These are phyloP conservation scores for Heliocidaris tuberculata DNA, from an alignment of 35 echinoderm and acorn worm genomes.

Conservation along the genomic window DNA sequence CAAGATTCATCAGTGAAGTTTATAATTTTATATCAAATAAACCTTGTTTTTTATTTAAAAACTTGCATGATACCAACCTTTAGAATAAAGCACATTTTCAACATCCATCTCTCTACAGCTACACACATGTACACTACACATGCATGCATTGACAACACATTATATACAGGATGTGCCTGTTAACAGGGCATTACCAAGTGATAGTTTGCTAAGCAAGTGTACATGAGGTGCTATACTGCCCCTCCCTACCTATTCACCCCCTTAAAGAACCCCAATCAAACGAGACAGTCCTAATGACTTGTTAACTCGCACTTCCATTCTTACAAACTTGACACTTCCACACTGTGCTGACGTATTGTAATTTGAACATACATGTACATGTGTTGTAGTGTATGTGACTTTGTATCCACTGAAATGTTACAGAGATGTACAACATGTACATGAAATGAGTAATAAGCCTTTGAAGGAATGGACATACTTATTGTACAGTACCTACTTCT, in stretches of 20 bases:
- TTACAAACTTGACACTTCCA: conserved; percentile 11
- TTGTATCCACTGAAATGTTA: not conserved
- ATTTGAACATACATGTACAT: not conserved
- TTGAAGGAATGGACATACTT: not conserved
- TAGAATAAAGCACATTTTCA: no score
- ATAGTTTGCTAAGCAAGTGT: not conserved
- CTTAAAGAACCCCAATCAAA: not conserved
- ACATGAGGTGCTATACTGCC: not conserved
- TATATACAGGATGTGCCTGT: not conserved
- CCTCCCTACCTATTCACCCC: not conserved
- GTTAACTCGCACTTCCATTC: not conserved
- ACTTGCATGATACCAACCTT: no score
- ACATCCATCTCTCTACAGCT: no score
- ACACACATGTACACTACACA: no score
- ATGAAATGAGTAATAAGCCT: not conserved
- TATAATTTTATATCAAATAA: no score
- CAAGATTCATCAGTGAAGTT: no score
- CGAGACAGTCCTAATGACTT: not conserved
- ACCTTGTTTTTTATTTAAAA: no score
- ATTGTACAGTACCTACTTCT: no score
- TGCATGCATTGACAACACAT: not conserved
- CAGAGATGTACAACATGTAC: not conserved
- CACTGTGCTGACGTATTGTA: not conserved
- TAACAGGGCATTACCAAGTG: not conserved
- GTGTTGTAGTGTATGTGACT: not conserved